Conservation (phyloP, 1,140 invertebrate genomes). For the Bombus balteatus region DNA sequence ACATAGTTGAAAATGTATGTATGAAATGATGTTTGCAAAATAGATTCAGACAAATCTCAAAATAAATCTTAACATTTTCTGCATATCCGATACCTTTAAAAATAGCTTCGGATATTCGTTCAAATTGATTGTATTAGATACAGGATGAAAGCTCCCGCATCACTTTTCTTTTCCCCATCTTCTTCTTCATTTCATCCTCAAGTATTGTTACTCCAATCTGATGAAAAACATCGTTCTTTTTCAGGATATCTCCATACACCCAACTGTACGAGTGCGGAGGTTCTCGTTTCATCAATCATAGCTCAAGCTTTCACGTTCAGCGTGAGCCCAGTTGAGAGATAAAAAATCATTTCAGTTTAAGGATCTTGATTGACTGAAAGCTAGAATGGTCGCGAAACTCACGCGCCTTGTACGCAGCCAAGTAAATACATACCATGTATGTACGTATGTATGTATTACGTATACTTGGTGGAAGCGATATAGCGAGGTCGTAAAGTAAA, state of each 20-base stretch:
- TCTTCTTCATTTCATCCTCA: background rate
- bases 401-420: background rate
- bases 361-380: background rate
- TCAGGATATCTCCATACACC: background rate
- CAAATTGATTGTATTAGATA: background rate
- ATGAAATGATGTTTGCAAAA: no score
- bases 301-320: background rate
- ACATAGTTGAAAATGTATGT: background rate
- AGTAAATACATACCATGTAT: background rate
- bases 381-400: background rate
- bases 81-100: background rate
- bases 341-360: background rate
- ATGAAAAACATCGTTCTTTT: background rate
- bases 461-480: background rate
- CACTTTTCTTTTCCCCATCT: background rate
- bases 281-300: slow-evolving; percentile 8
- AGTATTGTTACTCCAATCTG: background rate
- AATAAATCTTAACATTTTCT: background rate
- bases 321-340: no score
- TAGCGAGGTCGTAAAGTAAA: background rate
- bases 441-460: background rate
- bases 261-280: background rate
- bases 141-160: background rate
- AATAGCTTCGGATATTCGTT: background rate
- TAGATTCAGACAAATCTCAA: no score